Conservation (phyloP, 1,140 invertebrate genomes). For the Vollenhovia emeryi region DNA sequence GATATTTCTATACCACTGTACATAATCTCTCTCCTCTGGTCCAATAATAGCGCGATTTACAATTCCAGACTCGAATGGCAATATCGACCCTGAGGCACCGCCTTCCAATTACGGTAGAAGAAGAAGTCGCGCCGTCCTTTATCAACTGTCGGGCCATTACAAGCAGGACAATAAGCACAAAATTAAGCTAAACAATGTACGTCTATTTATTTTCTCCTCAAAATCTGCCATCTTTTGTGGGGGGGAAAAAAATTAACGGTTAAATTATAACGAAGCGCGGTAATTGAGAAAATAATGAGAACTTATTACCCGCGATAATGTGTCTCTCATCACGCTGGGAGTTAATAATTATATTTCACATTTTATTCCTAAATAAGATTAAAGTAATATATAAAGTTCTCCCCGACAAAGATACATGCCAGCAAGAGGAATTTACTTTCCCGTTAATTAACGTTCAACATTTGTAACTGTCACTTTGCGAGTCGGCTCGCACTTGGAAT, state of each 20-base stretch:
- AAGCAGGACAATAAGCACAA: constrained; percentile 97
- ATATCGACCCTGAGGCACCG: constrained; percentile 93
- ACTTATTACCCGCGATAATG: background rate
- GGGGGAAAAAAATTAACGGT: background rate
- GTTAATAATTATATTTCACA: background rate
- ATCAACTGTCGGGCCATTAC: constrained; percentile 98
- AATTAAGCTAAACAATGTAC: constrained; percentile 97
- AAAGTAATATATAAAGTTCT: background rate
- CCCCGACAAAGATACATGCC: background rate
- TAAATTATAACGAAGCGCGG: background rate
- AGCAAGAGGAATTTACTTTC: background rate
- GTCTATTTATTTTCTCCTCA: constrained; percentile 74
- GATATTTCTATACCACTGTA: constrained; percentile 5
- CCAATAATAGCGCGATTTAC: constrained; percentile 50
- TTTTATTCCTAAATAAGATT: background rate
- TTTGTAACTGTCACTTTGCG: background rate
- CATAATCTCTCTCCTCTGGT: background rate
- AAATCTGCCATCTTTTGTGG: background rate
- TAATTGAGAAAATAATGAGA: constrained; percentile 12
- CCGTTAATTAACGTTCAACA: background rate
- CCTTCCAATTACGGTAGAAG: constrained; percentile 95
- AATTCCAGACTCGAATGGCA: constrained; percentile 92
- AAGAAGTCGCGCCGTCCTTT: constrained; percentile 96
- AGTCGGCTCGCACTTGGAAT: background rate
- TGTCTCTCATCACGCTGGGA: background rate